Evolutionary conservation across 1,140 invertebrate genomes (phyloP), one percentile per base, ranked within the genome.

Genomic region (Bombus vancouverensis): DNA sequence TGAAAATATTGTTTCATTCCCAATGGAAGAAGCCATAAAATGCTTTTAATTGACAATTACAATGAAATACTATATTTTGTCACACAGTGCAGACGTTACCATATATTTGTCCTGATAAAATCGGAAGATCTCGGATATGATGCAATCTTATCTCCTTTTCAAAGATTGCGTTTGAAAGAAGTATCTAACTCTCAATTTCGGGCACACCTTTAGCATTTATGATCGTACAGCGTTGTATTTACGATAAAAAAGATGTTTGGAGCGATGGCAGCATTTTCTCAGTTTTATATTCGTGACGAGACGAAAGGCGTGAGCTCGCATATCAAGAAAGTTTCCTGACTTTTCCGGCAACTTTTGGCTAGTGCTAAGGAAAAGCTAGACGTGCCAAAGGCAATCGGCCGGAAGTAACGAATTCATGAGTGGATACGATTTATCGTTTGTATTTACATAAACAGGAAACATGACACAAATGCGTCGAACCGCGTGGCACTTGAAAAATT

Each of bases 361-460:
- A 65, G 18, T 42, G 22, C 13, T n/a, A 71, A 59, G 65, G 47
- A 44, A 42, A 78, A 57, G 34, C 75, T 18, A 25, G 44, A 13
- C 71, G 34, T 28, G 57, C 25, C 44, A 39, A 81, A 92, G 81
- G 89, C 93, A 92, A 87, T 87, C 91, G 84, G 91, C 90, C 91
- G 93, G 92, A 95, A 94, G 90, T 90, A 93, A 94, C 93, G 91
- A 92, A 95, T 95, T 94, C 93, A 93, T 87, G 90, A 92, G 90
- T 91, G 89, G 92, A 93, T 91, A 90, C 82, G 92, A 95, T 95
- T 94, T 95, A 95, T 94, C 90, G 92, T 81, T 81, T 70, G 87
- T 94, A 94, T 95, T 94, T 94, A 91, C 93, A 94, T 94, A 90
- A 91, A 87, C 89, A 91, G 91, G 90, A 92, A 92, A 92, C 91